Evolutionary conservation across 2,113 vertebrate species (phyloP), one percentile per base, ranked within the genome.

Genomic region (Scatophagus argus): DNA sequence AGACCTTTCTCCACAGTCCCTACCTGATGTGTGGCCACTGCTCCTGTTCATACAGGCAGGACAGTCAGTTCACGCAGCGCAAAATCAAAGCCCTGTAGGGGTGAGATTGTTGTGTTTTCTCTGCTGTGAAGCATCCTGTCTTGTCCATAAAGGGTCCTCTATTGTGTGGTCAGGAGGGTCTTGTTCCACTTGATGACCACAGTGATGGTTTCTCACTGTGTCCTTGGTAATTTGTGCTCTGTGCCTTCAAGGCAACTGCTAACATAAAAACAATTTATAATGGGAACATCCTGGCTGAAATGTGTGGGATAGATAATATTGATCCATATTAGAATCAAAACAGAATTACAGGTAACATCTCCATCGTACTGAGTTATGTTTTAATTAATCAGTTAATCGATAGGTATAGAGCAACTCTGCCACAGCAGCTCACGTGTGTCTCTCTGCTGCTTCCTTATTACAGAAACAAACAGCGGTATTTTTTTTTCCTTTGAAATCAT

Each of bases 21-120:
- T 71, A 85, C 87, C 76, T 83, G 82, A 85, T 87, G 87, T 89
- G 91, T 89, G 92, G 88, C 78, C 85, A 0, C 41, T 0, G 43
- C 78, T 55, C 65, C 81, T 21, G 56, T 71, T 65, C 67, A 54
- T 67, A 77, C 76, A 87, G 85, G 76, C 67, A 61, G 44, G 29
- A 67, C 59, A 58, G 72, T 83, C 64, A 55, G 82, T 90, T 92
- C 78, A 85, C 46, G 36, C 80, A n/a, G 85, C 7, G 31, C 81
- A 76, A 88, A n/a, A 89, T 82, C 81, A 75, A 69, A 82, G 74
- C 82, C 43, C 81, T 58, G 64, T 23, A 32, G 70, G 73, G 77
- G 64, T 63, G 67, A 60, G 67, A 81, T 12, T 11, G n/a, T 68
- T 75, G 32, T 52, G 38, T 79, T 77, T 74, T 47, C 84, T 82